Percentiles rank a stretch among this genome's conserved stretches.
These are phyloP conservation scores for Nymphalis polychloros DNA, from an alignment of 2,888 invertebrate genomes.

Conservation along the genomic window DNA sequence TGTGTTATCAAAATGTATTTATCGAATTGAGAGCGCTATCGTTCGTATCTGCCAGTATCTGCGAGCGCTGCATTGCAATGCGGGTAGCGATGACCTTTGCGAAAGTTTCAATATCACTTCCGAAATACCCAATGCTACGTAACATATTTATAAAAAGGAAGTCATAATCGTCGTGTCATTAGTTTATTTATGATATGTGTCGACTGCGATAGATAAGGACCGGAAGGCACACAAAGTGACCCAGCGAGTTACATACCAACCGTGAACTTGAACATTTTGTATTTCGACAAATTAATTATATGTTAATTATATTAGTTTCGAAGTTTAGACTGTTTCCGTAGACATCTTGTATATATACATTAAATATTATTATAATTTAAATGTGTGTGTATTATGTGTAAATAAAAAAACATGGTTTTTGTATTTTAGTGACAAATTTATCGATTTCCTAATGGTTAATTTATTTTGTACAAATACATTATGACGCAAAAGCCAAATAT, in stretches of 20 bases:
- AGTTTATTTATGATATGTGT: background rate
- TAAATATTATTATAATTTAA: no score
- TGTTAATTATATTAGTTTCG: background rate
- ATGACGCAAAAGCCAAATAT: no score
- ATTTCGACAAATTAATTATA: background rate
- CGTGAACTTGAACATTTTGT: slow-evolving; percentile 10
- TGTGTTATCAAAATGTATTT: no score
- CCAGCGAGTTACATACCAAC: background rate
- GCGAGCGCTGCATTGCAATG: background rate
- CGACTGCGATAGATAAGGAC: background rate
- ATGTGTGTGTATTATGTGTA: no score
- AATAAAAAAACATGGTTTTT: no score
- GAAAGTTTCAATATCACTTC: slow-evolving; percentile 8
- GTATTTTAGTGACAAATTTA: no score
- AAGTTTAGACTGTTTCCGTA: background rate
- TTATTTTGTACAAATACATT: no score
- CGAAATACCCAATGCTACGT: slow-evolving; percentile 9
- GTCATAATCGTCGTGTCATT: background rate
- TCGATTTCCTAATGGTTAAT: no score
- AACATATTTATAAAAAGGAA: slow-evolving; percentile 9
- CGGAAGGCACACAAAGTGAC: background rate
- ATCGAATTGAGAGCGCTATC: no score
- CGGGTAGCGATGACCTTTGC: background rate
- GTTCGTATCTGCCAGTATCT: background rate
- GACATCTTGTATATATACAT: background rate